Base-by-base conservation (phyloP, 2,113 vertebrate species). In the Microtus richardsoni region DNA sequence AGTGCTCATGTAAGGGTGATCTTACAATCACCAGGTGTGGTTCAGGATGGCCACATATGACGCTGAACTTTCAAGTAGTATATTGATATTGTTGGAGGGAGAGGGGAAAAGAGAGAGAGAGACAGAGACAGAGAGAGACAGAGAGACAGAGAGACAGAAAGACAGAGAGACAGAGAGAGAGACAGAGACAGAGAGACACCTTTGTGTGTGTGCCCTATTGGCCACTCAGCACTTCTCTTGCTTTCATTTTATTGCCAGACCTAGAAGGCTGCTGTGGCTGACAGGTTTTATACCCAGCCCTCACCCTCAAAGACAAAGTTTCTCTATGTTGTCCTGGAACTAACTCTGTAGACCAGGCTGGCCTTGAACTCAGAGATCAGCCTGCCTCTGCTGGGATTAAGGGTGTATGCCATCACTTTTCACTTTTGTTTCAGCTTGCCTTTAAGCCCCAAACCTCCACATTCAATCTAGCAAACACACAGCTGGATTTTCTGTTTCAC, bases 1-100 rank as follows among this genome's bases (percentile, higher is more conserved):
- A 30, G 21, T 14, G 12, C 16, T 70, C 24, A 47, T 73, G 58
- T 39, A 82, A 66, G 41, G 11, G 26, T 7, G 9, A 6, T 12
- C 33, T 88, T 39, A 14, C 14, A 52, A 2, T 44, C 5, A 33
- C 5, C 0, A 33, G 1, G 0, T 62, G n/a, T 16, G 4, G 66
- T 28, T 68, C 22, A 3, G 0, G 54, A 79, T 85, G 74, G 41
- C 88, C 75, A 3, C 7, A 0, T 8, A 4, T 5, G 49, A 64
- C 28, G 39, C 17, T 26, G 10, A 88, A 44, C n/a, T 60, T 47
- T 85, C 16, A 44, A 41, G 58, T 16, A 62, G n/a, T 39, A 83
- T 41, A 24, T 39, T 62, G n/a, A 30, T 66, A 44, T 33, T 64
- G 58, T 83, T 8, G 41, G 64, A 66, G 64, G 5, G 66, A 17